Evolutionary conservation across 2,113 vertebrate species (phyloP), one percentile per base, ranked within the genome.

Genomic region (Drymodes brunneopygia): DNA sequence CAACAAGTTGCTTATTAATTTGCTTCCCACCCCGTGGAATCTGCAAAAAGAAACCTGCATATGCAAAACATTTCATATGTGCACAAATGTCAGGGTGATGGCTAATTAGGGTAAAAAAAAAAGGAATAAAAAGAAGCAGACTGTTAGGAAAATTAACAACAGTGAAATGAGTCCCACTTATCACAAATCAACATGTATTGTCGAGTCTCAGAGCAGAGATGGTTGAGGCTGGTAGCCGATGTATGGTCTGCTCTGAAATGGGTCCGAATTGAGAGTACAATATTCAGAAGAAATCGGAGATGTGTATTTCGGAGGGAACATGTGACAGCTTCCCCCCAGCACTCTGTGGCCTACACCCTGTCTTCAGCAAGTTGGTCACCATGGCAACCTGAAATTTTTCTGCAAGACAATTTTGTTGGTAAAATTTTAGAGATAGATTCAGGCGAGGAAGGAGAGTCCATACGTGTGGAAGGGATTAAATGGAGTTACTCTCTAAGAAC

Each of bases 321-420:
- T 31, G 51, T 72, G 81, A 85, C 61, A 75, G 24, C 24, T 79
- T 12, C 77, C 51, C 77, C 51, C 51, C 88, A 81, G 72, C 69
- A 31, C 12, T 72, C 81, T 21, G 67, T 40, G 86, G 86, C 82
- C 81, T 35, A 74, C 60, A 23, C 54, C 2, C 57, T 48, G 27
- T 58, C 88, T 92, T 80, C 87, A 78, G 92, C 42, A 56, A 78
- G 62, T 45, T 91, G 57, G 80, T 96, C 88, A 60, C 94, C 71
- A 93, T 93, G 74, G 81, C 66, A 94, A 96, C 90, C 33, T n/a
- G 61, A 90, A n/a, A 44, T 88, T 79, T 70, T 84, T 50, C 81
- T 64, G 15, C 25, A 36, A 79, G 42, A 42, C 33, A 17, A 11
- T 70, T 86, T 67, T 58, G 35, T 91, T 35, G 28, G 47, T 47